Evolutionary conservation across 2,888 invertebrate species (phyloP), one percentile per base, ranked within the genome.

Genomic region (Polymixis flavicincta): DNA sequence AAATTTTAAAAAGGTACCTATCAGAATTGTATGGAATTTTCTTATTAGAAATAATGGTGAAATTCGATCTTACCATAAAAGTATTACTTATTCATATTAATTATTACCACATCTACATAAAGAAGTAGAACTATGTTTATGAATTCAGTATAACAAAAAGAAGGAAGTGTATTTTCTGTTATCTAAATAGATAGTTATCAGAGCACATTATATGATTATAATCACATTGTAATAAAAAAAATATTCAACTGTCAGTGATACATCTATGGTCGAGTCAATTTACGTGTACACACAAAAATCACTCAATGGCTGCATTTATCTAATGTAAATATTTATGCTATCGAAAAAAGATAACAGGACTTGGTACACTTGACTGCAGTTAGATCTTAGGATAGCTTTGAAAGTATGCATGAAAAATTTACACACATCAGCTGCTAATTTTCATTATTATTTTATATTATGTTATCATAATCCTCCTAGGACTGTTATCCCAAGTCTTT

Each of bases 291-390:
- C 14, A 77, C 28, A 22, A 19, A 70, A 57, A 50, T 25, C 11
- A 65, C 19, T 48, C 3, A 14, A 69, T 22, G 22, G 45, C 42
- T 70, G 54, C 55, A 79, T 54, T 83, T 48, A 74, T 75, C 37
- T 54, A 55, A 48, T 55, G 71, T 83, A 71, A 79, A 83, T 82
- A 69, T 83, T 82, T 83, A 72, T 71, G 54, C 67, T 72, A 79
- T 79, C 61, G 19, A 7, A 11, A 65, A 57, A 28, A 59, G 71
- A 83, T 74, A 82, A 59, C 32, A 22, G 32, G 11, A 32, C 32
- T 54, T 64, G 11, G 19, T 42, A 55, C 22, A 69, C 19, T 42
- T 54, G 50, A 37, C 32, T 75, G 59, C 48, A 66, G 28, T n/a
- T 67, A 19, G 0, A 52, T 32, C 11, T 64, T 25, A 9, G 22